A percentile compares a stretch with the other conserved stretches of the same genome.
These are phyloP conservation scores for Gymnarchus niloticus DNA, from an alignment of 2,113 vertebrate species.

Conservation along the genomic window DNA sequence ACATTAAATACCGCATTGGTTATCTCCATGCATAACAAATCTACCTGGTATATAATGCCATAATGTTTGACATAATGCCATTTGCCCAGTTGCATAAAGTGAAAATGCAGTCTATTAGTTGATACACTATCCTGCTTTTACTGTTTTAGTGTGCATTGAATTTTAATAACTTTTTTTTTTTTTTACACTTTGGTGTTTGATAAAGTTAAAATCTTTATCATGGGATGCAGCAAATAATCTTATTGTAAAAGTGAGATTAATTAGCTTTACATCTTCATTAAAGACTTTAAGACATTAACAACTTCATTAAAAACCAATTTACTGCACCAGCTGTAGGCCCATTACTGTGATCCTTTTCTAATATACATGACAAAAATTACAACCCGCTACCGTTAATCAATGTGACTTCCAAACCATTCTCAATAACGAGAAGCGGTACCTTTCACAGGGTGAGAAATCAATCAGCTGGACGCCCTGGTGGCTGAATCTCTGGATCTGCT, in stretches of 20 bases:
- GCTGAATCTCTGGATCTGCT: constrained; percentile 95
- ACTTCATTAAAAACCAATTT: not conserved
- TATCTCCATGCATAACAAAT: not conserved
- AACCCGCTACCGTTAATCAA: not conserved
- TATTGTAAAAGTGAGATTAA: not conserved
- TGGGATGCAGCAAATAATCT: no score
- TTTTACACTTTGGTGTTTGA: no score
- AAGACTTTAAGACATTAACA: not conserved
- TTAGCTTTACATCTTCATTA: not conserved
- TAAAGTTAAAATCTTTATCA: no score
- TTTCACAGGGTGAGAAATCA: constrained; percentile 32
- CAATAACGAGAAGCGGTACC: not conserved
- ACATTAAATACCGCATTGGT: not conserved
- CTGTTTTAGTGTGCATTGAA: no score
- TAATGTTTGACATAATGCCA: not conserved
- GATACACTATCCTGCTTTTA: no score
- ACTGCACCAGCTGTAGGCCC: not conserved
- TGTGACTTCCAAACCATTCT: not conserved
- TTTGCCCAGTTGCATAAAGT: no score
- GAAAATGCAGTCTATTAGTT: no score
- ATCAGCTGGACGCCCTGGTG: constrained; percentile 83
- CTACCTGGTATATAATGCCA: not conserved
- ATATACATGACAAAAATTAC: not conserved
- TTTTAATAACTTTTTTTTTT: no score
- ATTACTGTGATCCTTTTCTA: not conserved